Evolutionary conservation across 2,113 vertebrate species (phyloP).

Genomic region (Neoarius graeffei): DNA sequence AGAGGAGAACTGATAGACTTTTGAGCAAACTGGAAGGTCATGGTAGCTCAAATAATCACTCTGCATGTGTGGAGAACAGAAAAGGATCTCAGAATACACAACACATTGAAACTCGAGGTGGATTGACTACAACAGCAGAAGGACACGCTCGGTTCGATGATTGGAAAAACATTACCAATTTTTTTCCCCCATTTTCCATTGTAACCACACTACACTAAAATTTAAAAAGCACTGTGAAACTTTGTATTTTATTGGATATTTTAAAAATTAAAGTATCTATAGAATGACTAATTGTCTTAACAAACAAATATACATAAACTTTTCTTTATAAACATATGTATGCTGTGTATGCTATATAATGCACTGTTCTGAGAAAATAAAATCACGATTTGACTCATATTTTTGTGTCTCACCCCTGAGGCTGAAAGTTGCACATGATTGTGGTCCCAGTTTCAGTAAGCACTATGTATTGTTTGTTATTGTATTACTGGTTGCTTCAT

Average conservation of each 20-base stretch:
- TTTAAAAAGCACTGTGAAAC: background rate
- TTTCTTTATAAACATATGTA: background rate
- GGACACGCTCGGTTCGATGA: too few species aligned
- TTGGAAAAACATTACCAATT: too few species aligned
- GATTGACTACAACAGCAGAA: background rate
- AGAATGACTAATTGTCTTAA: background rate
- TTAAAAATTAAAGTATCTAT: background rate
- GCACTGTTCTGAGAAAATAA: background rate
- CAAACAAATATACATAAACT: background rate
- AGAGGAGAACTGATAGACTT: background rate
- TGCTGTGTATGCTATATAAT: background rate
- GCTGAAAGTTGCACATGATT: constrained; percentile 15
- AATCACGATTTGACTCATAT: background rate
- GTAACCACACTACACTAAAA: background rate
- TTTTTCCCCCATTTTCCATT: background rate
- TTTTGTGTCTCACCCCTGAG: background rate
- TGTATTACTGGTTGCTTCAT: constrained; percentile 38
- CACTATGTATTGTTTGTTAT: constrained; percentile 14
- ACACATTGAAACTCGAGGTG: background rate
- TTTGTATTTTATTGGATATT: background rate
- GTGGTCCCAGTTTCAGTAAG: constrained; percentile 35
- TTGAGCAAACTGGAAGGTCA: background rate
- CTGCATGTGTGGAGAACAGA: background rate
- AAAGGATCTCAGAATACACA: background rate
- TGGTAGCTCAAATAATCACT: background rate